phyloP scores from a whole-genome alignment of 2,888 invertebrate genomes.

The Eretmocerus hayati region DNA sequence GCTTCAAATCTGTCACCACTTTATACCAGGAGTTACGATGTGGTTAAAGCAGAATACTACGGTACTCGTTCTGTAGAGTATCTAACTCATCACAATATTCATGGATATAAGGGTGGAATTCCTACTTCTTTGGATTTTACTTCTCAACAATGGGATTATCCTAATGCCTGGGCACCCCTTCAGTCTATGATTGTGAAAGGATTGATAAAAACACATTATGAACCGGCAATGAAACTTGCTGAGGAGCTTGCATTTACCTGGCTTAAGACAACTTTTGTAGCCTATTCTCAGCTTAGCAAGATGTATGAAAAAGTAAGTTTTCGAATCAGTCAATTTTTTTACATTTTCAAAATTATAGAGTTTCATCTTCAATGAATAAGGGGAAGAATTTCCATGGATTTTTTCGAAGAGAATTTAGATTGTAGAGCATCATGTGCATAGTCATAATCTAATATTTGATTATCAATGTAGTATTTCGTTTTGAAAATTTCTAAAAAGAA shows the following conservation, averaged over 20 bases:
- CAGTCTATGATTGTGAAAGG: slow-evolving; percentile 79
- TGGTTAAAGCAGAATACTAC: slow-evolving; percentile 52
- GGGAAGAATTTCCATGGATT: no score
- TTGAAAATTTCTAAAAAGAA: no score
- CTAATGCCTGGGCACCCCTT: slow-evolving; percentile 92
- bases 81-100: no score
- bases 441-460: no score
- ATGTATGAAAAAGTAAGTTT: slow-evolving; percentile 85
- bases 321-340: no score
- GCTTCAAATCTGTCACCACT: slow-evolving; percentile 76
- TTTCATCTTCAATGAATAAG: no score
- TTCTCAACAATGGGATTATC: slow-evolving; percentile 86
- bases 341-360: no score
- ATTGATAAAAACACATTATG: slow-evolving; percentile 61
- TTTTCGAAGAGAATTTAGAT: no score
- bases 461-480: no score
- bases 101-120: no score
- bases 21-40: slow-evolving; percentile 70
- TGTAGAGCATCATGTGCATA: no score
- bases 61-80: slow-evolving; percentile 61
- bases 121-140: slow-evolving; percentile 71
- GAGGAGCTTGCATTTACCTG: slow-evolving; percentile 69
- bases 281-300: slow-evolving; percentile 60
- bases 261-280: slow-evolving; percentile 72
- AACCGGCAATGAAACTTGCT: slow-evolving; percentile 61